Conservation (phyloP, 2,888 invertebrate species). For the Monoplex corrugatus region DNA sequence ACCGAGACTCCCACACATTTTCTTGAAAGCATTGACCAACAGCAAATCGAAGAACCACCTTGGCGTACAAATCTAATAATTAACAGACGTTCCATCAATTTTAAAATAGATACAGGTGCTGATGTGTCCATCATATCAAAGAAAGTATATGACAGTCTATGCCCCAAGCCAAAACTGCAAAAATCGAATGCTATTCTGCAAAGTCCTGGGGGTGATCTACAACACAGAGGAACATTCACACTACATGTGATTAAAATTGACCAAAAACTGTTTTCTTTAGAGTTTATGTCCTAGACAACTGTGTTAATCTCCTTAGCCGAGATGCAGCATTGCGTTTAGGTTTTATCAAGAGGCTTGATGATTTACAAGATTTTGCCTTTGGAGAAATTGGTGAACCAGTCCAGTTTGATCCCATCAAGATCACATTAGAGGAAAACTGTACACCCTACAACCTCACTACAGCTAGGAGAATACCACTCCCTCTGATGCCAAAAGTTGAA, state of each 20-base stretch:
- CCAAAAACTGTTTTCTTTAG: background rate
- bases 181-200: background rate
- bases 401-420: background rate
- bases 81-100: background rate
- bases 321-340: background rate
- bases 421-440: background rate
- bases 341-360: background rate
- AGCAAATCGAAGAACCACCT: background rate
- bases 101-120: constrained; percentile 31
- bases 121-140: background rate
- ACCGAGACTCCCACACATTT: no score
- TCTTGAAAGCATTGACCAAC: background rate
- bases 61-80: background rate
- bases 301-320: background rate
- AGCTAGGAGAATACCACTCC: constrained; percentile 2
- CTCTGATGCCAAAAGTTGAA: background rate
- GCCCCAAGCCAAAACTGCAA: background rate
- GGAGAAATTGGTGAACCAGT: background rate
- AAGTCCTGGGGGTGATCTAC: background rate
- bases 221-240: background rate
- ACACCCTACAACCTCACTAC: background rate
- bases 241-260: background rate
- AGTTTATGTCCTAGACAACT: background rate
- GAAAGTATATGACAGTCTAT: background rate
- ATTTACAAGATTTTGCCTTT: no score